Base-by-base conservation (phyloP, 1,140 invertebrate species). In the Melitaea cinxia region DNA sequence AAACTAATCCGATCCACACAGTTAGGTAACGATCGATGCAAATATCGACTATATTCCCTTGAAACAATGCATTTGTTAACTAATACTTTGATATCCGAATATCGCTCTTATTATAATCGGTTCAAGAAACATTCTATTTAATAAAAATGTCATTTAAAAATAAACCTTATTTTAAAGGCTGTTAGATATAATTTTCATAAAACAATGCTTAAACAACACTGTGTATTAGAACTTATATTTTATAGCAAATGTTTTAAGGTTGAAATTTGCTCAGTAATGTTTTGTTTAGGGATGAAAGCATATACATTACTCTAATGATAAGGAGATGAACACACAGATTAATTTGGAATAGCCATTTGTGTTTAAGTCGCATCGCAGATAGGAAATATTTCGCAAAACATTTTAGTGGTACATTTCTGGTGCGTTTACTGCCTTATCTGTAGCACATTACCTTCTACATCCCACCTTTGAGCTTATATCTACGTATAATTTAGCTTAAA, bases 311-410 rank as follows among this genome's bases (percentile, higher is more conserved):
- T 30, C 23, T 39, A 61, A 47, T 61, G 58, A 61, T 61, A 61
- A 61, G 28, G 49, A 61, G 58, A 61, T 53, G 58, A 61, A 61
- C 58, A 61, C 23, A 26, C 42, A 52, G 58, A 61, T 61, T 61
- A 50, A 61, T 61, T 61, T 53, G 28, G 35, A 61, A 61, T 52
- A 39, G 58, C 49, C 49, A 39, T 61, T 52, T 58, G 49, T 26
- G 49, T 50, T 50, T 24, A 50, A 39, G 35, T 39, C 35, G 12
- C 35, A 15, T 39, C 35, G 35, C 35, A 39, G 35, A 39, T 39
- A 39, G 35, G 14, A 39, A 6, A 39, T 39, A 39, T 39, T 28
- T 7, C 26, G 26, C 26, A 28, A 7, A 28, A 28, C 26, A 3
- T 28, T 28, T 28, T 28, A 28, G 3, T 28, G 26, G n/a, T n/a